Base-by-base conservation (phyloP, 2,888 invertebrate genomes). In the Drosophila villosipedis region DNA sequence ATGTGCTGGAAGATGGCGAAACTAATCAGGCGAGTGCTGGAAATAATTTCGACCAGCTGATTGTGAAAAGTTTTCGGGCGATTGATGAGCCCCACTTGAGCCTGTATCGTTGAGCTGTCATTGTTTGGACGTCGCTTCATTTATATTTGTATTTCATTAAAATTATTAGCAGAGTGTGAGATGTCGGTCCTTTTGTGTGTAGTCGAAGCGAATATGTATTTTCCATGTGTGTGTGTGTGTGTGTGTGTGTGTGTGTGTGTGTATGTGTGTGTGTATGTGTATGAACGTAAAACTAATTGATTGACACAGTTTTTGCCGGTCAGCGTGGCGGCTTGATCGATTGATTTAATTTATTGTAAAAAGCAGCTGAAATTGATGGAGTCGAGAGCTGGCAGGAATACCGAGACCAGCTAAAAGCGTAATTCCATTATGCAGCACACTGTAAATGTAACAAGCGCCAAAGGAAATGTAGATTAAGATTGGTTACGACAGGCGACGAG, bases 101-200 rank as follows among this genome's bases (percentile, higher is more conserved):
- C 25, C 73, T 57, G 70, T 19, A 50, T 61, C 53, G 71, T 57
- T 63, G 77, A 59, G 77, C 88, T 87, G 85, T 83, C 85, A 86
- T 81, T 84, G 79, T 77, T 80, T 73, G 88, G 74, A 50, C 57
- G 68, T 41, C 59, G 82, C 88, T 75, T 77, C 85, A 86, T 89
- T 86, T 87, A 87, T 86, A 86, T 86, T 86, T 86, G 85, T 89
- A 81, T 89, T 86, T 87, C 89, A 86, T 86, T 86, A 89, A 89
- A 86, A 89, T 86, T 89, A 89, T 89, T 82, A 78, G 68, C 68
- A 43, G 43, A 54, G 60, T 47, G 57, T 57, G 63, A 52, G 75
- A 55, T 33, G 22, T 25, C 14, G 16, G 30, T 16, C 16, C 25
- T 35, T 62, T 28, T 60, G 39, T 58, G 33, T 37, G 25, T 19